phyloP scores from a whole-genome alignment of 2,113 vertebrate genomes.

The Planiliza haematocheilus region DNA sequence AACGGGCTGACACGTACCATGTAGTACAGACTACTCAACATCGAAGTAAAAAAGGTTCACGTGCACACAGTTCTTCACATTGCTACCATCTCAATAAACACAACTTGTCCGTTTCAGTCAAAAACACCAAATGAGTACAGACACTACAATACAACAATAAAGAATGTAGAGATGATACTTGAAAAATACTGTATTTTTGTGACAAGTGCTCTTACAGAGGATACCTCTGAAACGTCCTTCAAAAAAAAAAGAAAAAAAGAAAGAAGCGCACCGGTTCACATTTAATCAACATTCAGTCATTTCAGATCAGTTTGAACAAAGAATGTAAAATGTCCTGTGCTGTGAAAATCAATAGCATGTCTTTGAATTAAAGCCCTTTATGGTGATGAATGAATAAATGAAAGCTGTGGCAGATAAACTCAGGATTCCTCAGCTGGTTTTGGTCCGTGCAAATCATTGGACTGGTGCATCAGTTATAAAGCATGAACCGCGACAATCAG shows the following conservation, averaged over 20 bases:
- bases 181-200: slow-evolving; percentile 59
- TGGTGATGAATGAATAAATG: background rate
- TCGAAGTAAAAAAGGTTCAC: background rate
- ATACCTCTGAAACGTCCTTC: background rate
- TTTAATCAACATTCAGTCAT: slow-evolving; percentile 39
- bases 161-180: slow-evolving; percentile 16
- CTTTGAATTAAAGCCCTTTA: slow-evolving; percentile 43
- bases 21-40: background rate
- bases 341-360: background rate
- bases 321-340: slow-evolving; percentile 19
- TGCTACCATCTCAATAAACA: background rate
- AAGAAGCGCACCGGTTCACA: slow-evolving; percentile 26
- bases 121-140: background rate
- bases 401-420: slow-evolving; percentile 11
- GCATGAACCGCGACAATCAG: too few relatives aligned
- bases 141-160: background rate
- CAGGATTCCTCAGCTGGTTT: slow-evolving; percentile 12
- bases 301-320: too few relatives aligned
- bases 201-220: slow-evolving; percentile 15
- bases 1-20: background rate
- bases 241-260: slow-evolving; percentile 30
- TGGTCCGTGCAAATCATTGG: background rate
- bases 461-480: background rate
- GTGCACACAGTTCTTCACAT: background rate
- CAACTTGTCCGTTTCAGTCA: background rate